phyloP scores from a whole-genome alignment of 2,113 vertebrate species.

The Serinus canaria region DNA sequence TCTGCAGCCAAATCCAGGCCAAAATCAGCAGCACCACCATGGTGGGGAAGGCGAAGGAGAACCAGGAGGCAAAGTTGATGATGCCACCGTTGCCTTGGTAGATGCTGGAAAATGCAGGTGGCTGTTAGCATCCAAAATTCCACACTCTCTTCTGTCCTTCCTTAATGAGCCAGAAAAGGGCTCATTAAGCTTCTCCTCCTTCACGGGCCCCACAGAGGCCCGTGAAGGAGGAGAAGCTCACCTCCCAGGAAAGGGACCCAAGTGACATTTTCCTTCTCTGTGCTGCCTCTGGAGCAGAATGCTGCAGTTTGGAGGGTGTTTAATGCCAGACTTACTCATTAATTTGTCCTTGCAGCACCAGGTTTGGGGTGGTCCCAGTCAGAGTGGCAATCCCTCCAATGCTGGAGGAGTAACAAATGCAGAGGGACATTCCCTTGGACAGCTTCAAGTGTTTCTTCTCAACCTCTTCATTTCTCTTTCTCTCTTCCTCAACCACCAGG shows the following conservation, averaged over 20 bases:
- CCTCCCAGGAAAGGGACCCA: not conserved
- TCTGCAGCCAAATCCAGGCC: slow-evolving; percentile 87
- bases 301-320: not conserved
- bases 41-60: slow-evolving; percentile 87
- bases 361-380: slow-evolving; percentile 89
- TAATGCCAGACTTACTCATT: slow-evolving; percentile 76
- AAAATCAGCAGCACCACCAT: slow-evolving; percentile 80
- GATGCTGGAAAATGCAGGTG: slow-evolving; percentile 68
- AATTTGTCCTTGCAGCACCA: slow-evolving; percentile 91
- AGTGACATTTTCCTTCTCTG: not conserved
- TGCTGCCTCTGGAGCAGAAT: not conserved
- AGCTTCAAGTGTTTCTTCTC: slow-evolving; percentile 69
- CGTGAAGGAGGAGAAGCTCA: not conserved
- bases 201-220: too few relatives aligned
- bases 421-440: slow-evolving; percentile 85
- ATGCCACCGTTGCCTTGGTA: slow-evolving; percentile 70
- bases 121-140: not conserved
- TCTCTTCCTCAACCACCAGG: not conserved
- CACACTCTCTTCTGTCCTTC: not conserved
- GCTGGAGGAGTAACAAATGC: slow-evolving; percentile 89
- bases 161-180: not conserved
- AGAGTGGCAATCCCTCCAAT: slow-evolving; percentile 92
- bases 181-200: too few relatives aligned
- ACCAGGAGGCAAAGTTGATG: slow-evolving; percentile 94
- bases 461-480: not conserved